These are phyloP conservation scores for Perccottus glenii DNA, from an alignment of 2,113 vertebrate species.

Conservation along the genomic window DNA sequence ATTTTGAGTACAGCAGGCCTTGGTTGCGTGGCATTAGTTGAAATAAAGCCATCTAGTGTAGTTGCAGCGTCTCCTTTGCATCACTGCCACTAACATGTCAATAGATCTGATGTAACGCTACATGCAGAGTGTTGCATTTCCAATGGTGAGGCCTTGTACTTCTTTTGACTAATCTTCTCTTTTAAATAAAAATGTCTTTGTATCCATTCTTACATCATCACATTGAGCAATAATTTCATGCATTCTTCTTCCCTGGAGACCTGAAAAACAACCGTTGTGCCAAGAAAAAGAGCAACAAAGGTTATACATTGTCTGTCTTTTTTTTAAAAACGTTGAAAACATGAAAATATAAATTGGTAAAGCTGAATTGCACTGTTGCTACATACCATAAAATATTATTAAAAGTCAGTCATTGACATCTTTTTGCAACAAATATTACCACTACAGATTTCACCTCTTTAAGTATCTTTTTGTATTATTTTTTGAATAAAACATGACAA, in stretches of 20 bases:
- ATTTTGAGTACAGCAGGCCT: no score
- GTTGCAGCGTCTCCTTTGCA: constrained; percentile 21
- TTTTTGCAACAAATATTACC: no score
- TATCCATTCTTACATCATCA: not conserved
- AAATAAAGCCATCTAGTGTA: not conserved
- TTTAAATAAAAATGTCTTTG: constrained; percentile 5
- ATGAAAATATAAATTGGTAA: no score
- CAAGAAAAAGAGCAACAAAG: no score
- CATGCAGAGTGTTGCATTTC: constrained; percentile 44
- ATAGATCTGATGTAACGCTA: constrained; percentile 40
- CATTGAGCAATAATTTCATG: not conserved
- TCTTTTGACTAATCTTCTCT: not conserved
- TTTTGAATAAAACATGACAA: no score
- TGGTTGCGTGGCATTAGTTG: not conserved
- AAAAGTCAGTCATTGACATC: no score
- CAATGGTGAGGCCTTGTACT: not conserved
- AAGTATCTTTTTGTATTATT: no score
- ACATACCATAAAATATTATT: no score
- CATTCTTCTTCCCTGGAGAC: not conserved
- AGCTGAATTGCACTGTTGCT: no score
- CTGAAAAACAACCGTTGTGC: not conserved
- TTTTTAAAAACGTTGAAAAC: no score
- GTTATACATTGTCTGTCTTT: no score
- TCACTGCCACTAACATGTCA: constrained; percentile 24
- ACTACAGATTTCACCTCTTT: no score